These are phyloP conservation scores for Prietella phreatophila DNA, from an alignment of 2,113 vertebrate species.

Conservation along the genomic window DNA sequence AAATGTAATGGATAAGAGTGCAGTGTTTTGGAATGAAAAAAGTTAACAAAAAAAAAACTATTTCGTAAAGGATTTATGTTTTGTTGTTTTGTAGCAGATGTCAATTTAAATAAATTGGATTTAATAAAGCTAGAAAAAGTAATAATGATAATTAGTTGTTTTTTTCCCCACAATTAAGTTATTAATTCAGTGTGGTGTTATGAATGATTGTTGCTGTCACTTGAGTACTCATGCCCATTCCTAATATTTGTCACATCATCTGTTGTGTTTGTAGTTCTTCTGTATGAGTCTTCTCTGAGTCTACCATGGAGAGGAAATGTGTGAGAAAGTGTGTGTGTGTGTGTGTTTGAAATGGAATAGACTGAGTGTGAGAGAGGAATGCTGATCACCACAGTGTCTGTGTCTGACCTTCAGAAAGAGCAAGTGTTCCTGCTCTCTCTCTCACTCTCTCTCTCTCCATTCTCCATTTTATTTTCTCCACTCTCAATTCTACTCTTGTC, in stretches of 20 bases:
- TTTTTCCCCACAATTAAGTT: neutral
- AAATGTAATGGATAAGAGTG: neutral
- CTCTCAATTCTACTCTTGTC: constrained; percentile 28
- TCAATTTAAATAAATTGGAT: neutral
- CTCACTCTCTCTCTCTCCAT: constrained; percentile 40
- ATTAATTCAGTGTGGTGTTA: neutral
- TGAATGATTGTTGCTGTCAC: neutral
- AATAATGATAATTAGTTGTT: neutral
- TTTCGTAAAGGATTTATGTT: neutral
- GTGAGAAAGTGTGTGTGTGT: neutral
- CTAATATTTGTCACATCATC: neutral
- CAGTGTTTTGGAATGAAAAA: neutral
- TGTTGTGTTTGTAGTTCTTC: neutral
- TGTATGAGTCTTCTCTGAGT: neutral
- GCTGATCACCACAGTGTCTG: constrained; percentile 55
- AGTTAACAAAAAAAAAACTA: too few species aligned
- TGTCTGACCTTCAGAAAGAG: constrained; percentile 64
- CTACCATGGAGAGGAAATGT: neutral
- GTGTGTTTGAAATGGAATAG: constrained; percentile 1
- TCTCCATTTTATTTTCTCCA: constrained; percentile 36
- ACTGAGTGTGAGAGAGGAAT: constrained; percentile 45
- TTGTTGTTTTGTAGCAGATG: neutral
- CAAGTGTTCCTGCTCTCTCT: constrained; percentile 57
- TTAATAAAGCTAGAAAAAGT: neutral
- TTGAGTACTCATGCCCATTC: neutral